Evolutionary conservation across 1,140 invertebrate genomes (phyloP).

Genomic region (Stegodyphus dumicola): DNA sequence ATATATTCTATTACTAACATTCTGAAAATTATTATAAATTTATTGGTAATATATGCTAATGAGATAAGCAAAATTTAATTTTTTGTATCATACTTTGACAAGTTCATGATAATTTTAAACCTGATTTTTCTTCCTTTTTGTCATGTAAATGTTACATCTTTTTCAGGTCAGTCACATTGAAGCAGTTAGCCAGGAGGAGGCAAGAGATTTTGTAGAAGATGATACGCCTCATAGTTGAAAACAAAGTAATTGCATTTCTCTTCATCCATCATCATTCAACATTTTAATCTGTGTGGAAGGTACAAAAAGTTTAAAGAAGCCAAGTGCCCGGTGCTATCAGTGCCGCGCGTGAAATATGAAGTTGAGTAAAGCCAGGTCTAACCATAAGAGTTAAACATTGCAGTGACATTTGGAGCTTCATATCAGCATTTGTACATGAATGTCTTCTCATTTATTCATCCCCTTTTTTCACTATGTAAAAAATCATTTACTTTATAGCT

Average conservation of each 20-base stretch:
- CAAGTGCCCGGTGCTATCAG: slow-evolving; percentile 23
- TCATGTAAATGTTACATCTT: background rate
- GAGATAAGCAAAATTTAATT: no score
- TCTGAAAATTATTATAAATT: no score
- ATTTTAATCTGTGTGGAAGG: slow-evolving; percentile 21
- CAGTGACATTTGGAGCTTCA: slow-evolving; percentile 53
- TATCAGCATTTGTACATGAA: slow-evolving; percentile 54
- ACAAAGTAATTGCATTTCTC: slow-evolving; percentile 7
- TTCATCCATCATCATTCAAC: background rate
- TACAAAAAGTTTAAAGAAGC: slow-evolving; percentile 22
- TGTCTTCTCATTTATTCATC: slow-evolving; percentile 43
- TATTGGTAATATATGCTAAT: no score
- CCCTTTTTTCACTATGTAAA: slow-evolving; percentile 31
- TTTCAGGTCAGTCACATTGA: slow-evolving; percentile 72
- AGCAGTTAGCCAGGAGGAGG: slow-evolving; percentile 82
- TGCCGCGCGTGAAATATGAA: background rate
- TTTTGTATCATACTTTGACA: no score
- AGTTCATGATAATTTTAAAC: no score
- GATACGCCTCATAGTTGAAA: slow-evolving; percentile 87
- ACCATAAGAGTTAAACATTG: background rate
- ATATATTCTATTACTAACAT: no score
- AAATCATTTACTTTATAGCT: slow-evolving; percentile 32
- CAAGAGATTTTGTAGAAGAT: slow-evolving; percentile 98
- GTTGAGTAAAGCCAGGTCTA: background rate
- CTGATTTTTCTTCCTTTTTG: no score